These are phyloP conservation scores for Poeciliopsis infans DNA, from an alignment of 2,797 vertebrate genomes.

Conservation along the genomic window DNA sequence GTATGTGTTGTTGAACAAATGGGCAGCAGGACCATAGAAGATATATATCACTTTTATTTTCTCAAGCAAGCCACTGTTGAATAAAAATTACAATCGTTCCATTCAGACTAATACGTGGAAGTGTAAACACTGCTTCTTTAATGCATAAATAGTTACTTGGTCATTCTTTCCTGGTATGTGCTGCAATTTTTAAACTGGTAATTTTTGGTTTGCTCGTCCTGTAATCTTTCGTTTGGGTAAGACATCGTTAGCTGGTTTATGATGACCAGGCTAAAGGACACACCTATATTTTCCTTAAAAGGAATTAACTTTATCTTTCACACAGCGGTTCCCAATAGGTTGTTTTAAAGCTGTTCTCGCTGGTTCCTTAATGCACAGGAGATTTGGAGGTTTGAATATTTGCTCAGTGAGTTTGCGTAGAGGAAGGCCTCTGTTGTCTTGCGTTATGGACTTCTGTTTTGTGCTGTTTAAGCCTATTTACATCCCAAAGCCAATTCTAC, in stretches of 20 bases:
- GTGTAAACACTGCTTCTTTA: constrained; percentile 52
- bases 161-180: constrained; percentile 32
- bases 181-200: constrained; percentile 31
- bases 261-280: constrained; percentile 22
- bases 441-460: constrained; percentile 11
- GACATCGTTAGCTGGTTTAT: constrained; percentile 3
- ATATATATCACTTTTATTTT: constrained; percentile 75
- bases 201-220: constrained; percentile 49
- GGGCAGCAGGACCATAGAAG: constrained; percentile 15
- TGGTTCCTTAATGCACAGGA: neutral
- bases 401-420: constrained; percentile 42
- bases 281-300: constrained; percentile 2
- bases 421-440: constrained; percentile 59
- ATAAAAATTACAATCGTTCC: constrained; percentile 39
- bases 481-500: constrained; percentile 9
- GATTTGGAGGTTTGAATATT: constrained; percentile 21
- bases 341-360: neutral
- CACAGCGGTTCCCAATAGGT: neutral
- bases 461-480: constrained; percentile 13
- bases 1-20: neutral
- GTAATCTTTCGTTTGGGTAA: constrained; percentile 34
- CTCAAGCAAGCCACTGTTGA: constrained; percentile 57
- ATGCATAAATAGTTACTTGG: constrained; percentile 43
- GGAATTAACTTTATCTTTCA: constrained; percentile 23
- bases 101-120: constrained; percentile 45